Percentiles rank a stretch among this genome's conserved stretches.
Conservation (phyloP, 2,113 vertebrate species). For the Myotis davidii region DNA sequence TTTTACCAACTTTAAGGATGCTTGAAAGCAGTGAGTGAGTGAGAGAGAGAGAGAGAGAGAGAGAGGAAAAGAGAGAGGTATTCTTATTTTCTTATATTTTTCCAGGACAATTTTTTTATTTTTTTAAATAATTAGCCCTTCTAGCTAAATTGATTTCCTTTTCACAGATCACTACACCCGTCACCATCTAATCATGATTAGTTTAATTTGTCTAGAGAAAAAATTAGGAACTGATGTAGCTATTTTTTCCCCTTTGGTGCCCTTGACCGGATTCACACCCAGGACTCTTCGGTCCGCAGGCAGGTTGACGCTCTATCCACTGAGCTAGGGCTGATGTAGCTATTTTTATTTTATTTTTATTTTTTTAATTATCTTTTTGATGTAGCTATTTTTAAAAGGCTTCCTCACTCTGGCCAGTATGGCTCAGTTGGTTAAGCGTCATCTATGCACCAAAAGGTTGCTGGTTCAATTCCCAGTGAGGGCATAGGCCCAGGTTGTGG, state of each 20-base stretch:
- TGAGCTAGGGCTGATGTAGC: too few species aligned
- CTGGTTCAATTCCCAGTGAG: too few species aligned
- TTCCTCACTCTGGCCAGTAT: background rate
- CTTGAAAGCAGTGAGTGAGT: background rate
- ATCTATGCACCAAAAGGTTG: too few species aligned
- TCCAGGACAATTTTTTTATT: conserved; percentile 22
- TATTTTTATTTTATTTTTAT: too few species aligned
- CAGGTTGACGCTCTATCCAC: too few species aligned
- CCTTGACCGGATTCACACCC: too few species aligned
- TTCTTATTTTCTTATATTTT: background rate
- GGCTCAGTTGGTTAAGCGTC: too few species aligned
- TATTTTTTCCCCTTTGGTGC: background rate
- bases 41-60: background rate
- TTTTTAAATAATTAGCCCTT: conserved; percentile 51
- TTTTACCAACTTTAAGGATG: conserved; percentile 70
- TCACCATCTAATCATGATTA: background rate
- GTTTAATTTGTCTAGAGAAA: conserved; percentile 42
- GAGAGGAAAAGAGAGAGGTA: too few species aligned
- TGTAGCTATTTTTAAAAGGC: background rate
- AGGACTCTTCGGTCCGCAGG: too few species aligned
- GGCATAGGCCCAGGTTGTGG: too few species aligned
- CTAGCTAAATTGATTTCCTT: conserved; percentile 19
- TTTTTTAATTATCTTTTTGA: background rate
- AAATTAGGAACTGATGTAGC: conserved; percentile 8
- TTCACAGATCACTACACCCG: background rate